Evolutionary conservation across 2,113 vertebrate species (phyloP).

Genomic region (Malurus alboscapulatus): DNA sequence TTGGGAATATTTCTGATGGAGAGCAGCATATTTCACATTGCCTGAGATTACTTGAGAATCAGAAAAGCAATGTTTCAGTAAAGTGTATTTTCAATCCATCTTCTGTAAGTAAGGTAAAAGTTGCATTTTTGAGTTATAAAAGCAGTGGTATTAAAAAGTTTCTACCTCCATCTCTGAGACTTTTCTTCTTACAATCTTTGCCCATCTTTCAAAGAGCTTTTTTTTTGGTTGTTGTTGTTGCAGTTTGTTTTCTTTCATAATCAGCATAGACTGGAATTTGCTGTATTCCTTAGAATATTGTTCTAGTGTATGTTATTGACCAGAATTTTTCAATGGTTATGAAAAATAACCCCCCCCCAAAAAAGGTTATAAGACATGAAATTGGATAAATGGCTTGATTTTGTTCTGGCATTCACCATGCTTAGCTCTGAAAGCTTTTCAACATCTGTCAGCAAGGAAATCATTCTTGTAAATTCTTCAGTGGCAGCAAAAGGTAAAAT

Average conservation of each 20-base stretch:
- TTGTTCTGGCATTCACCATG: not conserved
- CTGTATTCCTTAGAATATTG: not conserved
- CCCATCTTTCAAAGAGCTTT: not conserved
- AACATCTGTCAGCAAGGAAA: not conserved
- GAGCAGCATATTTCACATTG: slow-evolving; percentile 14
- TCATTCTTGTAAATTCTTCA: not conserved
- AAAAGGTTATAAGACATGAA: not conserved
- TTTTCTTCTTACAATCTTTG: not conserved
- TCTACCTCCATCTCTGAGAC: not conserved
- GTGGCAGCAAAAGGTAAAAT: not conserved
- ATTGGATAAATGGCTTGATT: not conserved
- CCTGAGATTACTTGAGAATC: slow-evolving; percentile 31
- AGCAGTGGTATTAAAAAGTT: not conserved
- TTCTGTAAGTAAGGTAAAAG: not conserved
- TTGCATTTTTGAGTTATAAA: slow-evolving; percentile 15
- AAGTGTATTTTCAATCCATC: not conserved
- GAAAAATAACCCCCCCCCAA: not conserved
- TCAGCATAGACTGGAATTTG: not conserved
- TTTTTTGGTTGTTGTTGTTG: not conserved
- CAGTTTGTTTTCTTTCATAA: not conserved
- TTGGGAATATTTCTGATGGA: slow-evolving; percentile 66
- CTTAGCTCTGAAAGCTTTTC: not conserved
- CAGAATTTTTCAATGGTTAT: not conserved
- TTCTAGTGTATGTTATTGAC: not conserved
- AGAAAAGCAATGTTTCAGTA: slow-evolving; percentile 26